Base-by-base conservation (phyloP, 2,888 invertebrate genomes). In the Salpingus planirostris region DNA sequence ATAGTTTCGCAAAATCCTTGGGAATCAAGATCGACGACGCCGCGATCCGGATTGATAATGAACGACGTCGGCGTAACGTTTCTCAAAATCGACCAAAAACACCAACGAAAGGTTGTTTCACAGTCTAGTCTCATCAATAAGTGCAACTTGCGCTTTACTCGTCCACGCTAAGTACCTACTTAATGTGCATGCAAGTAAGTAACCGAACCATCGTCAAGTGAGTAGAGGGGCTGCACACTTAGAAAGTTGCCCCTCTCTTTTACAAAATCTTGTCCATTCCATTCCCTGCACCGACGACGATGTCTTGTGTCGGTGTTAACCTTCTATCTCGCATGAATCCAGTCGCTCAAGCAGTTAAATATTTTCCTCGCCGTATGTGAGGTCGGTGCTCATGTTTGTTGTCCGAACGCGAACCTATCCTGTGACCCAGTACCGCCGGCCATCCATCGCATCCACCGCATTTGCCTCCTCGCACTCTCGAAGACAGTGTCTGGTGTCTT, bases 241-340 rank as follows among this genome's bases (percentile, higher is more conserved):
- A 56, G 55, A 57, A 58, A 57, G 56, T 58, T 50, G 38, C 54
- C 54, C 56, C 52, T 39, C 51, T 50, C 47, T 43, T 42, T 41
- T 33, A n/a, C 40, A n/a, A n/a, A n/a, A 40, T 29, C 6, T 31
- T 35, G 38, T 36, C 34, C 35, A 34, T 33, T 38, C 43, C 47
- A 46, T 43, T 46, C 47, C 40, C 40, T 49, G 43, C 47, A 46
- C 33, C 36, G 42, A 29, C 15, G 22, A 30, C 33, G 40, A 32
- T 33, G 34, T 33, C 36, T 40, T 40, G 42, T 40, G 38, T 40
- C 31, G 47, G 43, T 43, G 47, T 44, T 53, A 53, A 54, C 54
- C 54, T 57, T 55, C 54, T 50, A 52, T 54, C 50, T 49, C 47
- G 46, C 38, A 44, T 49, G 49, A 49, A 49, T 42, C 41, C 43